These are phyloP conservation scores for Aphidoletes aphidimyza DNA, from an alignment of 2,888 invertebrate species.

Conservation along the genomic window DNA sequence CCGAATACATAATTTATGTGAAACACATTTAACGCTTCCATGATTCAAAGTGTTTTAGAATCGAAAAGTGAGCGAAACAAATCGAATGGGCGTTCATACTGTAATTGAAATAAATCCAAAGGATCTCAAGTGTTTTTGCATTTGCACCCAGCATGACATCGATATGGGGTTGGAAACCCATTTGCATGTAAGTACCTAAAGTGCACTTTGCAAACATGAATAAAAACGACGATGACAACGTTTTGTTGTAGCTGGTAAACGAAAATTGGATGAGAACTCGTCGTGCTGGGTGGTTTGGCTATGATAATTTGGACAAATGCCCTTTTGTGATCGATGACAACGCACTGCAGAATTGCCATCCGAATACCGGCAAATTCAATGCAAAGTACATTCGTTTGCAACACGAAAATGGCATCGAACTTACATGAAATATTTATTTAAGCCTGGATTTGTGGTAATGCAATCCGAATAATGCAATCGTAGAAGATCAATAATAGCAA, in stretches of 20 bases:
- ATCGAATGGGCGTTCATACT: not conserved
- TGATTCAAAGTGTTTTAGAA: not conserved
- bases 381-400: too few species aligned
- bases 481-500: not conserved
- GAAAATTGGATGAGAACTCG: not conserved
- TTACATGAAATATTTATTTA: conserved; percentile 19
- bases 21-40: not conserved
- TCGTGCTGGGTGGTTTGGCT: not conserved
- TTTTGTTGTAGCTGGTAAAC: not conserved
- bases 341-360: not conserved
- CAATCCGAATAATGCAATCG: not conserved
- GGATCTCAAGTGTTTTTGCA: conserved; percentile 11
- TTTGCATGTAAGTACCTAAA: conserved; percentile 18
- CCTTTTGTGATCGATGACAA: not conserved
- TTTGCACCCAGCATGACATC: conserved; percentile 15
- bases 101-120: conserved; percentile 33
- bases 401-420: not conserved
- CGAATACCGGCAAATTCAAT: not conserved
- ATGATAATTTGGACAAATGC: conserved; percentile 36
- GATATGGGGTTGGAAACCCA: not conserved
- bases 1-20: not conserved
- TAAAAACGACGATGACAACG: not conserved
- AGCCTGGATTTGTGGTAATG: not conserved
- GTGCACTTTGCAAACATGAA: not conserved
- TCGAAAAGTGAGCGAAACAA: not conserved